Conservation (phyloP, 1,140 invertebrate genomes). For the Uloborus diversus region DNA sequence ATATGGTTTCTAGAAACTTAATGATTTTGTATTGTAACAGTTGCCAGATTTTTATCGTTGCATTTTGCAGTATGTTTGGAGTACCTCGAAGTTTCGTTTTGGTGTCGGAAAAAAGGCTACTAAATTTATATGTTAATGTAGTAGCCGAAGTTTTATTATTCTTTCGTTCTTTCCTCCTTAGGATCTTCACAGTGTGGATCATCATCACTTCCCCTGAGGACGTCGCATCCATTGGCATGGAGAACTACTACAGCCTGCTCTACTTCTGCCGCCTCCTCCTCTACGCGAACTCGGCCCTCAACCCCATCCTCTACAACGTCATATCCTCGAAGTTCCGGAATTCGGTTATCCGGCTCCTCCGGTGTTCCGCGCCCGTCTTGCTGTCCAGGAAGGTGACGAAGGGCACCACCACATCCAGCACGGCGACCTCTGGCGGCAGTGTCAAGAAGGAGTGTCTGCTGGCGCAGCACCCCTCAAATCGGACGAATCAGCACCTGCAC, state of each 20-base stretch:
- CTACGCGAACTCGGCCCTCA: slow-evolving; percentile 88
- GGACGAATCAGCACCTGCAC: no score
- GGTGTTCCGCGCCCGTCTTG: slow-evolving; percentile 32
- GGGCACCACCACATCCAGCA: slow-evolving; percentile 35
- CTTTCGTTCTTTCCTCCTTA: no score
- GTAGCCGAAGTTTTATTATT: no score
- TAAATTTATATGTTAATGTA: no score
- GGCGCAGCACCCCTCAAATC: background rate
- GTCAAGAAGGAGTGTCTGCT: slow-evolving; percentile 11
- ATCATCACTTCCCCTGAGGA: slow-evolving; percentile 74
- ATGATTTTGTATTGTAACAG: no score
- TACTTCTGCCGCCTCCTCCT: slow-evolving; percentile 87
- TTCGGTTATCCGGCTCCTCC: slow-evolving; percentile 71
- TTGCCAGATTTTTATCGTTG: no score
- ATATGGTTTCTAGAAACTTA: no score
- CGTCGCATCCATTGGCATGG: slow-evolving; percentile 75
- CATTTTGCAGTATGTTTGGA: no score
- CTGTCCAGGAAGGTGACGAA: slow-evolving; percentile 22
- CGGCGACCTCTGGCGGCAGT: slow-evolving; percentile 30
- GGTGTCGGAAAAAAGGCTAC: no score
- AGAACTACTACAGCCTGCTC: slow-evolving; percentile 83
- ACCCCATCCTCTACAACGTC: slow-evolving; percentile 84
- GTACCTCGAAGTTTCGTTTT: no score
- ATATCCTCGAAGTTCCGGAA: slow-evolving; percentile 92
- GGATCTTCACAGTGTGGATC: slow-evolving; percentile 85